Percentiles rank a stretch among this genome's conserved stretches.
Conservation (phyloP, 2,888 invertebrate species). For the Willowsia nigromaculata region DNA sequence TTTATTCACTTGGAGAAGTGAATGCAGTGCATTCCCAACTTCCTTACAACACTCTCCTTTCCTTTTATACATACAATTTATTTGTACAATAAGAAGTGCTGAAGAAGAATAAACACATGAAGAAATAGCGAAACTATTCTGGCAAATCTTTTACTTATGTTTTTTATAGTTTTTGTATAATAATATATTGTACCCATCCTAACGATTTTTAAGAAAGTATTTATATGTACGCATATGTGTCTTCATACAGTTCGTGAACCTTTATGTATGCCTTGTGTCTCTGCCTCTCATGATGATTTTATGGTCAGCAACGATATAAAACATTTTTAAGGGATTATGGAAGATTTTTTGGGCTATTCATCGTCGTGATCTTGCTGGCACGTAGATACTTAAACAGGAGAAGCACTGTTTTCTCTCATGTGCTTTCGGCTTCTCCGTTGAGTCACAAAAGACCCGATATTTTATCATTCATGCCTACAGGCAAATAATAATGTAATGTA, state of each 20-base stretch:
- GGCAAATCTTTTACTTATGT: not conserved
- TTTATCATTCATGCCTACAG: slow-evolving; percentile 56
- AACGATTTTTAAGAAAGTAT: not conserved
- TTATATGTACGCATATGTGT: not conserved
- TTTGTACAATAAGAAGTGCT: not conserved
- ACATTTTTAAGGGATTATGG: slow-evolving; percentile 53
- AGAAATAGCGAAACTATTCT: slow-evolving; percentile 21
- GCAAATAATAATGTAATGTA: slow-evolving; percentile 28
- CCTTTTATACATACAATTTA: not conserved
- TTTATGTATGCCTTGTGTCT: not conserved
- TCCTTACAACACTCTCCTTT: not conserved
- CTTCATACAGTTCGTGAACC: not conserved
- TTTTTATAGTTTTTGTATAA: not conserved
- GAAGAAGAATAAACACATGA: too few species aligned
- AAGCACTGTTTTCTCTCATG: not conserved
- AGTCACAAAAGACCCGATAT: slow-evolving; percentile 60
- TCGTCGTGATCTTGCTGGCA: slow-evolving; percentile 1
- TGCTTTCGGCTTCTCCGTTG: slow-evolving; percentile 31
- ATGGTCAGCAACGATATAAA: slow-evolving; percentile 56
- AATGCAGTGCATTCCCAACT: not conserved
- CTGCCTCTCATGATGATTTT: slow-evolving; percentile 39
- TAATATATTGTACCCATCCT: not conserved
- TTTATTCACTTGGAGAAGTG: not conserved
- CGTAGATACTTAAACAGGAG: slow-evolving; percentile 6
- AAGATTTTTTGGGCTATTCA: not conserved